These are phyloP conservation scores for Prunella himalayana DNA, from an alignment of 2,113 vertebrate genomes.

Conservation along the genomic window DNA sequence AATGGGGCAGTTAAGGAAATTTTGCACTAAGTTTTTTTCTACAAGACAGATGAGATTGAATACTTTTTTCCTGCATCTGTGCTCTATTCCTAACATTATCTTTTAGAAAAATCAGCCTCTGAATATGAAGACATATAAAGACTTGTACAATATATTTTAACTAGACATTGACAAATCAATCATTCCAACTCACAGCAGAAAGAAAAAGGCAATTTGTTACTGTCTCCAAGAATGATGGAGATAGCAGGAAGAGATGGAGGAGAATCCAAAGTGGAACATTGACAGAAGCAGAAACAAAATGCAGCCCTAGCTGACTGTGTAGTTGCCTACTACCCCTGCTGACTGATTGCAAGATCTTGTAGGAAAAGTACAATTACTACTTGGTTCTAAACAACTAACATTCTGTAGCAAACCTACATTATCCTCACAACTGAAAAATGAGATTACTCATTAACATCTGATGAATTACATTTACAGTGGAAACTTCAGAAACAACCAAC, in stretches of 20 bases:
- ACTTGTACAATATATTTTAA: constrained; percentile 1
- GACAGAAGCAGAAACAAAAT: not conserved
- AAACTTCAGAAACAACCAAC: not conserved
- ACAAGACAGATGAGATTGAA: not conserved
- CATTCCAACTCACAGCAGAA: not conserved
- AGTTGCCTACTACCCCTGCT: not conserved
- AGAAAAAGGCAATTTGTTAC: constrained; percentile 6
- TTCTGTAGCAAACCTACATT: not conserved
- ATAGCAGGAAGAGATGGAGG: not conserved
- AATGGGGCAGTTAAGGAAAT: not conserved
- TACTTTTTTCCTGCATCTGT: not conserved
- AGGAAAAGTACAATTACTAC: not conserved
- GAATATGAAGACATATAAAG: not conserved
- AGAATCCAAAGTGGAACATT: not conserved
- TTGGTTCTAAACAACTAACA: not conserved
- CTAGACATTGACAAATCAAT: constrained; percentile 23
- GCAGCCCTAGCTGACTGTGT: not conserved
- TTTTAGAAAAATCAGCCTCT: not conserved
- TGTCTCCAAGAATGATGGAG: constrained; percentile 22
- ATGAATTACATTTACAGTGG: not conserved
- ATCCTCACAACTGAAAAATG: not conserved
- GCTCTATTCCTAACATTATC: not conserved
- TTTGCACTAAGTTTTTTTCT: not conserved
- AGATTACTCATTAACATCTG: not conserved
- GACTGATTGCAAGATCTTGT: not conserved